Evolutionary conservation across 2,113 vertebrate species (phyloP), one percentile per base, ranked within the genome.

Genomic region (Aldabrachelys gigantea): DNA sequence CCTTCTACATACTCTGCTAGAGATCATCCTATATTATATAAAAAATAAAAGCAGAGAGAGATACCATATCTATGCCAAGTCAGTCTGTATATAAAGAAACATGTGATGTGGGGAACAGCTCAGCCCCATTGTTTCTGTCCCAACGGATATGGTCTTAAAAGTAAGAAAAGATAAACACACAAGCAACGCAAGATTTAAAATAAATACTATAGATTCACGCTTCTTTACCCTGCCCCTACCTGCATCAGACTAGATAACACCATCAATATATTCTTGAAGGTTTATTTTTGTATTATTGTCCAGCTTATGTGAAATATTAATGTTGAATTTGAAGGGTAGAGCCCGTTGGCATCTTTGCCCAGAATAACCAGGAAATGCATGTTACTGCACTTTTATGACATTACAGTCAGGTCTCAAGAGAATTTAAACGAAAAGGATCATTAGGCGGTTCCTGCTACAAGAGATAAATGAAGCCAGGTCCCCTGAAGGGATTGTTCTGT

Each of bases 371-470:
- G 91, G 86, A 10, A 25, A 25, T 41, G 22, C 12, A 62, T 57
- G 54, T 83, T 65, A 7, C 56, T 84, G 81, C 69, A 41, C 16
- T 94, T 96, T 93, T 91, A 93, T 94, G 90, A 50, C 4, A 82
- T 53, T 89, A 44, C 65, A 56, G 56, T 87, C 79, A 90, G 59
- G 19, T 92, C 95, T 84, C 91, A 75, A 82, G 84, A 93, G 94
- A 85, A 85, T 87, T 90, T 84, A 47, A 87, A 35, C 19, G 76
- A 89, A 12, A 82, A 87, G 14, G 24, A 50, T 25, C 13, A 50
- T 82, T 72, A 56, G 6, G 10, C 9, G 8, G 86, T 88, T 91
- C 79, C 79, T 93, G n/a, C 31, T 92, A 82, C 76, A 82, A 17
- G 16, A 44, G n/a, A 53, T 89, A 82, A 91, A 91, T 76, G 84